Evolutionary conservation across 2,113 vertebrate species (phyloP), one percentile per base, ranked within the genome.

Genomic region (Lonchura striata): DNA sequence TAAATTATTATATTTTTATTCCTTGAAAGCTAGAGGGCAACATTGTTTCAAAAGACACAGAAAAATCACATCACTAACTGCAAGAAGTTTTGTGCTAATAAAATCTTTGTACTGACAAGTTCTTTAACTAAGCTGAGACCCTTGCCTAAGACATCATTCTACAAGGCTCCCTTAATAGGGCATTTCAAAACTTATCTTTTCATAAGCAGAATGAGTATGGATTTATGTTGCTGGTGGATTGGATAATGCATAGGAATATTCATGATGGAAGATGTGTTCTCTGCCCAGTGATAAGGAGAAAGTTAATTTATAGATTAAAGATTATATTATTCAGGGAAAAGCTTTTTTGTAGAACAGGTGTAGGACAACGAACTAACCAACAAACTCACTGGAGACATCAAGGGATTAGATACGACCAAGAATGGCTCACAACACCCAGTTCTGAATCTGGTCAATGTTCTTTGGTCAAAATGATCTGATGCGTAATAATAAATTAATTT

Each of bases 21-120:
- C 11, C 60, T 4, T 63, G 42, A 75, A 63, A 92, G 75, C 78
- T 80, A 97, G 87, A 95, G 89, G 89, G 86, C 68, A 95, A 91
- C 68, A 50, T 91, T 75, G 72, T 66, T 93, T 81, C 72, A 94
- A 74, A 49, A 74, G 66, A 86, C 35, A 53, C 7, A 10, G 20
- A 5, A 57, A 70, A 86, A 71, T 10, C 12, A 56, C 33, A 50
- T 33, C 23, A 39, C 3, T 6, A 69, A 64, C 15, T n/a, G 19
- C 30, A 81, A 68, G 15, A 70, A 91, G 33, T 76, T 85, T 88
- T 76, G 69, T 9, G 9, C 23, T 83, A 65, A 75, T 78, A 50
- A 33, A 92, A 86, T 53, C 46, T 85, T 61, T 54, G 22, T 88
- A 82, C 78, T 94, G 66, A 83, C 56, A 11, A 18, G 15, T 52